A percentile compares a stretch with the other conserved stretches of the same genome.
These are phyloP conservation scores for Orgyia antiqua DNA, from an alignment of 2,888 invertebrate genomes.

Conservation along the genomic window DNA sequence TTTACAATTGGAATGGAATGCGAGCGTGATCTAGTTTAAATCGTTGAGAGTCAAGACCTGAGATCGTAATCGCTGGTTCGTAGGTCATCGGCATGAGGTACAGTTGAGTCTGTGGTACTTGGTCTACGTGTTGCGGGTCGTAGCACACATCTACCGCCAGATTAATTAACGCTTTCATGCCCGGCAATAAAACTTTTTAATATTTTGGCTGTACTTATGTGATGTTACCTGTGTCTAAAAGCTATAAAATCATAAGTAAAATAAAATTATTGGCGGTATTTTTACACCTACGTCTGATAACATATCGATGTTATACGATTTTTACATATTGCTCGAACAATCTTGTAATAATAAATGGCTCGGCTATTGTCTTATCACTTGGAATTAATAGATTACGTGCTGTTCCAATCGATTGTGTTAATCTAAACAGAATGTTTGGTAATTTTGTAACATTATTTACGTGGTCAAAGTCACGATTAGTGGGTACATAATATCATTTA, in stretches of 20 bases:
- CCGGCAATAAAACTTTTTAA: slow-evolving; percentile 34
- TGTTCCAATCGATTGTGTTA: slow-evolving; percentile 27
- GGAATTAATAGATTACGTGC: slow-evolving; percentile 34
- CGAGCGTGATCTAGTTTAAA: slow-evolving; percentile 51
- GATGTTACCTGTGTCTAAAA: slow-evolving; percentile 45
- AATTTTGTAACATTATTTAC: slow-evolving; percentile 4
- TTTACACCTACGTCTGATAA: slow-evolving; percentile 53
- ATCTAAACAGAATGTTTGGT: slow-evolving; percentile 11
- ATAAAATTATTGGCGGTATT: slow-evolving; percentile 46
- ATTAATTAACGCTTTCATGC: slow-evolving; percentile 47
- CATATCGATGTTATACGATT: slow-evolving; percentile 54
- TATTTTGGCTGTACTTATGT: slow-evolving; percentile 34
- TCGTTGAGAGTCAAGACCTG: slow-evolving; percentile 41
- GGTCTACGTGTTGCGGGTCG: slow-evolving; percentile 26
- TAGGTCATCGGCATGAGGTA: slow-evolving; percentile 61
- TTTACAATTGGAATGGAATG: slow-evolving; percentile 35
- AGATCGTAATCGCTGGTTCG: slow-evolving; percentile 55
- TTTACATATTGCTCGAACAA: slow-evolving; percentile 41
- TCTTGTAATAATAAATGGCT: slow-evolving; percentile 45
- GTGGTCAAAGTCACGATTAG: slow-evolving; percentile 12
- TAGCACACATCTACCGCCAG: slow-evolving; percentile 26
- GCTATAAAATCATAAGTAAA: slow-evolving; percentile 41
- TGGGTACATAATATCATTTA: slow-evolving; percentile 11
- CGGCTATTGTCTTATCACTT: slow-evolving; percentile 56
- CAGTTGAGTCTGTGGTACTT: slow-evolving; percentile 9